Evolutionary conservation across 2,888 invertebrate genomes (phyloP).

Genomic region (Andrena hattorfiana): DNA sequence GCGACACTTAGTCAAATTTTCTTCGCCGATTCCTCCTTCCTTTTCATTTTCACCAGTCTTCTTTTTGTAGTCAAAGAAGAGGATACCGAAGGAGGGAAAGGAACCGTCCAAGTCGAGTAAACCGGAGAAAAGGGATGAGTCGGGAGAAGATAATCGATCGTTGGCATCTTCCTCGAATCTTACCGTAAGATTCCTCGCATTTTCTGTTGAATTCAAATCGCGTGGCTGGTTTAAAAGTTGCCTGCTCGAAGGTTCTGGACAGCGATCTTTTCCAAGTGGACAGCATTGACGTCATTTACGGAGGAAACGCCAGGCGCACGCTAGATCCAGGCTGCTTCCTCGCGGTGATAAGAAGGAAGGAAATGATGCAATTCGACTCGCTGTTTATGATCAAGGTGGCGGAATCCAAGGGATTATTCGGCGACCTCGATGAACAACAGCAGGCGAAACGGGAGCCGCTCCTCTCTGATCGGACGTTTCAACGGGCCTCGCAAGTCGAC

Average conservation of each 20-base stretch:
- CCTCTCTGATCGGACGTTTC: not conserved
- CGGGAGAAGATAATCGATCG: not conserved
- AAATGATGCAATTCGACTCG: constrained; percentile 91
- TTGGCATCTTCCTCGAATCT: constrained; percentile 1
- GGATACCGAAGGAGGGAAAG: constrained; percentile 19
- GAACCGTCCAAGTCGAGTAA: constrained; percentile 11
- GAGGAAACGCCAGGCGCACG: constrained; percentile 85
- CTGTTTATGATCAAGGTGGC: constrained; percentile 94
- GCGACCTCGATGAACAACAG: constrained; percentile 82
- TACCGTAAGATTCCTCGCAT: constrained; percentile 59
- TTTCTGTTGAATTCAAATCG: too few species aligned
- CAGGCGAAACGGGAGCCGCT: constrained; percentile 46
- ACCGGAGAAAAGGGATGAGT: not conserved
- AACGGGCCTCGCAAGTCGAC: not conserved
- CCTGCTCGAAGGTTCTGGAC: constrained; percentile 87
- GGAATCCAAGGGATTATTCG: constrained; percentile 92
- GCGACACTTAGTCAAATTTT: not conserved
- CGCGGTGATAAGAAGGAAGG: constrained; percentile 89
- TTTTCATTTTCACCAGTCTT: not conserved
- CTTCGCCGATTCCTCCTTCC: not conserved
- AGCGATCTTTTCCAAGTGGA: constrained; percentile 90
- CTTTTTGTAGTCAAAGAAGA: constrained; percentile 33
- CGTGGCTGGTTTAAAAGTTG: not conserved
- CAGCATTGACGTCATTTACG: constrained; percentile 87
- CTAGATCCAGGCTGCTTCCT: constrained; percentile 88